These are phyloP conservation scores for Urocynchramus pylzowi DNA, from an alignment of 2,113 vertebrate genomes.

Conservation along the genomic window DNA sequence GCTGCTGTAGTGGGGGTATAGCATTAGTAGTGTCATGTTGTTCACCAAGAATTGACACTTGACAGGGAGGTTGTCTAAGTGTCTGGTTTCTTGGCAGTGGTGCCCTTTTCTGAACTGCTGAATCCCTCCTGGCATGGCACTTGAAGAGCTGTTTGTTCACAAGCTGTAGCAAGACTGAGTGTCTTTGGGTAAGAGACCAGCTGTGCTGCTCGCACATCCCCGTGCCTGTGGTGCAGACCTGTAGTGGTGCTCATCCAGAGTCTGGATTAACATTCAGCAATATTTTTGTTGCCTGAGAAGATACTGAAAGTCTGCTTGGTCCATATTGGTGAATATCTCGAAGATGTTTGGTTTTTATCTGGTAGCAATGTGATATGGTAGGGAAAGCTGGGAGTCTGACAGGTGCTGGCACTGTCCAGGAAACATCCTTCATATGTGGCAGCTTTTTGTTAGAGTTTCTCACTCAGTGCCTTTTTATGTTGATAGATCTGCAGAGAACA, in stretches of 20 bases:
- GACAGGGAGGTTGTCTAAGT: background rate
- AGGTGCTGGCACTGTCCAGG: background rate
- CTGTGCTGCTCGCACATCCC: background rate
- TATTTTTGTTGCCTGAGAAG: background rate
- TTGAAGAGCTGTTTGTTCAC: background rate
- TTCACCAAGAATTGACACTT: background rate
- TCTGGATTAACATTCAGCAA: background rate
- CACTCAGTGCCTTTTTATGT: background rate
- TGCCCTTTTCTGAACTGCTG: background rate
- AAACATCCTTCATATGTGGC: background rate
- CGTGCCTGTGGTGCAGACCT: background rate
- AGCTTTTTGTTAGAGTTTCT: background rate
- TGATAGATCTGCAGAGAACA: slow-evolving; percentile 86
- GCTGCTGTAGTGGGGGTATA: background rate
- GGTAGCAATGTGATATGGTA: background rate
- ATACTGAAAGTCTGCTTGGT: background rate
- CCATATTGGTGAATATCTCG: background rate
- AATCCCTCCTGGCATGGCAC: background rate
- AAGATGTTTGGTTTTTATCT: background rate
- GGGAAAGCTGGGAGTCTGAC: background rate
- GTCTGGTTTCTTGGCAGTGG: background rate
- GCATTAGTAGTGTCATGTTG: background rate
- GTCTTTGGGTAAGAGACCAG: background rate
- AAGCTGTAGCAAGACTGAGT: background rate
- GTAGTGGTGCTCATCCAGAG: background rate